Evolutionary conservation across 2,888 invertebrate species (phyloP).

Genomic region (Philereme transversata): DNA sequence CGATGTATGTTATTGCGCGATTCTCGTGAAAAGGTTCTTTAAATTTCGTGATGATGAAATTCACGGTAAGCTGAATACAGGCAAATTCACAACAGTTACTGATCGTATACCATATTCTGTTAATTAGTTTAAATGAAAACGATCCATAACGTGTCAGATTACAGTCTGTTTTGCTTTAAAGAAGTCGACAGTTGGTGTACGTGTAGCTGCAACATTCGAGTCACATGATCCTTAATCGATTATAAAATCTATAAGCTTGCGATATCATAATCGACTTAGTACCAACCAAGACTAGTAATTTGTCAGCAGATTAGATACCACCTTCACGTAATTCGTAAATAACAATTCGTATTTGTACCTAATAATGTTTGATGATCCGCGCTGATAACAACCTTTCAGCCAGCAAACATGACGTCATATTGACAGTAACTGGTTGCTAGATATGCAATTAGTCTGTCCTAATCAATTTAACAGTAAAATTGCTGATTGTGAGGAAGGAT

Average conservation of each 20-base stretch:
- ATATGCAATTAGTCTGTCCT: constrained; percentile 25
- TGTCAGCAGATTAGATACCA: constrained; percentile 58
- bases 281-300: constrained; percentile 52
- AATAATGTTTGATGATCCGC: constrained; percentile 45
- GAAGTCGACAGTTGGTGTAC: background rate
- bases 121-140: background rate
- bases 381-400: constrained; percentile 36
- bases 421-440: constrained; percentile 10
- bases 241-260: constrained; percentile 27
- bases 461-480: constrained; percentile 39
- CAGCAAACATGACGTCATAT: constrained; percentile 29
- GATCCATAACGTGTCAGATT: background rate
- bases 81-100: too few species aligned
- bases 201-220: constrained; percentile 25
- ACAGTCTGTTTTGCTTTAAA: background rate
- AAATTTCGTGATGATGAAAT: too few species aligned
- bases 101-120: too few species aligned
- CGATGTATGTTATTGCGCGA: too few species aligned
- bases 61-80: too few species aligned
- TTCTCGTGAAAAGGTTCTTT: constrained; percentile 5
- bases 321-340: constrained; percentile 44
- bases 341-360: constrained; percentile 40
- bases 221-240: constrained; percentile 42
- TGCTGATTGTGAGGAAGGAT: constrained; percentile 36
- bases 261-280: constrained; percentile 38